Evolutionary conservation across 1,140 invertebrate species (phyloP).

Genomic region (Drosophila ohnishii): DNA sequence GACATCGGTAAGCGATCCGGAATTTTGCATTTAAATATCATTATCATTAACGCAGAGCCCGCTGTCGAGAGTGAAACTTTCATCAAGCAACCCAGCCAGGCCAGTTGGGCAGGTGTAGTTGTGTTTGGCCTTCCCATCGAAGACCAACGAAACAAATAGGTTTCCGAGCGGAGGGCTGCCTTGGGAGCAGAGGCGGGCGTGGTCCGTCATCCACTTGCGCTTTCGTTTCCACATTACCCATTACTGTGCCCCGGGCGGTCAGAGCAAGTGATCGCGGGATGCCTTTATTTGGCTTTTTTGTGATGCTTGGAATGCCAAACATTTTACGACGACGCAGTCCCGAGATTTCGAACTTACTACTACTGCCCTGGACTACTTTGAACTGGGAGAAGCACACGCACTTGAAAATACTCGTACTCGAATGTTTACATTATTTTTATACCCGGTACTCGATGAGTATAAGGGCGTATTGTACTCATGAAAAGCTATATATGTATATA

Average conservation of each 20-base stretch:
- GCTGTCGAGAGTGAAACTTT: slow-evolving; percentile 37
- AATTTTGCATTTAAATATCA: slow-evolving; percentile 43
- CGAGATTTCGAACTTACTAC: background rate
- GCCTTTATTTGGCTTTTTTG: slow-evolving; percentile 56
- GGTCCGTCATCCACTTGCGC: slow-evolving; percentile 58
- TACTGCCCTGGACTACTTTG: slow-evolving; percentile 2
- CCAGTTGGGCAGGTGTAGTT: slow-evolving; percentile 9
- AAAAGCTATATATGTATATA: background rate
- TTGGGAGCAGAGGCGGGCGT: slow-evolving; percentile 16
- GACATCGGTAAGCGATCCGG: slow-evolving; percentile 12
- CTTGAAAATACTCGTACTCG: slow-evolving; percentile 4
- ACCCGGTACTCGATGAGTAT: background rate
- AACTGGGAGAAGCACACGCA: slow-evolving; percentile 33
- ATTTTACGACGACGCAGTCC: slow-evolving; percentile 31
- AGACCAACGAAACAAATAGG: slow-evolving; percentile 34
- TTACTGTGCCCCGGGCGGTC: slow-evolving; percentile 20
- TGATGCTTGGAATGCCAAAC: slow-evolving; percentile 61
- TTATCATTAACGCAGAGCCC: slow-evolving; percentile 9
- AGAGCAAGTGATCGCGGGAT: slow-evolving; percentile 48
- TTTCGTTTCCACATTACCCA: slow-evolving; percentile 61
- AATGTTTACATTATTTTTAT: slow-evolving; percentile 15
- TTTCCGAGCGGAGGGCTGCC: slow-evolving; percentile 17
- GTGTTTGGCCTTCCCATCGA: slow-evolving; percentile 26
- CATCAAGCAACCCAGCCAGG: slow-evolving; percentile 5
- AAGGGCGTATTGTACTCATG: slow-evolving; percentile 1